Evolutionary conservation across 2,888 invertebrate species (phyloP).

Genomic region (Vesta saturnalis): DNA sequence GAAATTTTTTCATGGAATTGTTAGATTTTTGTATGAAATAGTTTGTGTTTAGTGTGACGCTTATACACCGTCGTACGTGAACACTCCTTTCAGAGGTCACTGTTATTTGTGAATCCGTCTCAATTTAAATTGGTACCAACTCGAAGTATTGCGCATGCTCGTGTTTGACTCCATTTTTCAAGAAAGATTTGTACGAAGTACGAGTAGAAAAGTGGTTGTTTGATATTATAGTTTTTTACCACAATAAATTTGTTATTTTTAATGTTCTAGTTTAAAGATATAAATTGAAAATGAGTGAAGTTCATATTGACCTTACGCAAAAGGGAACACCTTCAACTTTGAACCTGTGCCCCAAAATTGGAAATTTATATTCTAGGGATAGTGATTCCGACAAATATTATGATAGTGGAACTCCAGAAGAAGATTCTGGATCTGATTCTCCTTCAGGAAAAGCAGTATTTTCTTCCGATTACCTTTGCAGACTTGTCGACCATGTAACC

Average conservation of each 20-base stretch:
- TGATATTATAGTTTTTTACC: conserved; percentile 31
- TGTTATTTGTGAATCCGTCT: too few species aligned
- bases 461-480: conserved; percentile 22
- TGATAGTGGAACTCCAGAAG: conserved; percentile 15
- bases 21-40: too few species aligned
- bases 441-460: conserved; percentile 12
- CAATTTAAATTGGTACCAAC: not conserved
- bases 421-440: conserved; percentile 7
- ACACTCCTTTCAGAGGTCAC: not conserved
- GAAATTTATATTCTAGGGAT: conserved; percentile 39
- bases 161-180: conserved; percentile 35
- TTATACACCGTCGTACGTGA: too few species aligned
- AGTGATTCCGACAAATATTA: conserved; percentile 12
- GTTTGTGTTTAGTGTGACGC: too few species aligned
- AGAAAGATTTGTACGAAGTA: conserved; percentile 28
- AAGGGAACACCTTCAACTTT: conserved; percentile 39
- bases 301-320: conserved; percentile 39
- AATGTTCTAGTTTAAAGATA: conserved; percentile 18
- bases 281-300: conserved; percentile 41
- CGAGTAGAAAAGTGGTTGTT: conserved; percentile 33
- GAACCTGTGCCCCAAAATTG: conserved; percentile 43
- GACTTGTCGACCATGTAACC: conserved; percentile 27
- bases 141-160: not conserved
- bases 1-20: too few species aligned
- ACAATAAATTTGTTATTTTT: conserved; percentile 33